These are phyloP conservation scores for Tetranychus truncatus DNA, from an alignment of 2,888 invertebrate genomes.

Conservation along the genomic window DNA sequence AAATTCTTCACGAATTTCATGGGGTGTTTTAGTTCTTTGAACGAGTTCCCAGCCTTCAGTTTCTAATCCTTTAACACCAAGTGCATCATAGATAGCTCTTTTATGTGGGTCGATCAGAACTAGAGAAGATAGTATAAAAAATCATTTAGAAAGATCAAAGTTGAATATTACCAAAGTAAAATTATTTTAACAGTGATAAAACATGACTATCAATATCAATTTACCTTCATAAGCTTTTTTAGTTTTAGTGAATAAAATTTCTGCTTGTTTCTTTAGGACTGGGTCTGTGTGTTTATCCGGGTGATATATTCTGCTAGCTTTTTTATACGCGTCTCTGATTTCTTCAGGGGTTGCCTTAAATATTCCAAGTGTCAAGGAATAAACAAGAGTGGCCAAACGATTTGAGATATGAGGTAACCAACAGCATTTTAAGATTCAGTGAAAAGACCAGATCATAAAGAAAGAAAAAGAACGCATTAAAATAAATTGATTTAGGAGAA, in stretches of 20 bases:
- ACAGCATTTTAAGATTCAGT: background rate
- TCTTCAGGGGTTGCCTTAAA: conserved; percentile 72
- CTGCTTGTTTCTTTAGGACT: conserved; percentile 56
- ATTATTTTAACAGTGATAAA: conserved; percentile 23
- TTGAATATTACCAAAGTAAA: background rate
- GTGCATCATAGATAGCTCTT: conserved; percentile 78
- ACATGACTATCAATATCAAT: conserved; percentile 29
- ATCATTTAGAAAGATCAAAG: background rate
- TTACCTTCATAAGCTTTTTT: conserved; percentile 75
- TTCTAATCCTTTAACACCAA: conserved; percentile 73
- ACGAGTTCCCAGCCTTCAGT: conserved; percentile 91
- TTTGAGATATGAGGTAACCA: background rate
- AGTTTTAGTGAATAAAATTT: conserved; percentile 72
- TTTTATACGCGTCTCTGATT: conserved; percentile 77
- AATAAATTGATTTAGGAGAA: background rate
- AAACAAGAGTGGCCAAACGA: background rate
- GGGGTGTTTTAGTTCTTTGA: conserved; percentile 70
- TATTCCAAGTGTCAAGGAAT: too few species aligned
- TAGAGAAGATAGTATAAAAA: conserved; percentile 30
- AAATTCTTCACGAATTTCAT: conserved; percentile 90
- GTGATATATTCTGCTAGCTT: conserved; percentile 78
- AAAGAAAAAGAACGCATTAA: too few species aligned
- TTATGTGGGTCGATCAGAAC: conserved; percentile 80
- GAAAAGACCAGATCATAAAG: conserved; percentile 23
- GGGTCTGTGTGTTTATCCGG: conserved; percentile 86